phyloP scores from a whole-genome alignment of 2,797 vertebrate species.

The Microctenopoma steveboyesi region DNA sequence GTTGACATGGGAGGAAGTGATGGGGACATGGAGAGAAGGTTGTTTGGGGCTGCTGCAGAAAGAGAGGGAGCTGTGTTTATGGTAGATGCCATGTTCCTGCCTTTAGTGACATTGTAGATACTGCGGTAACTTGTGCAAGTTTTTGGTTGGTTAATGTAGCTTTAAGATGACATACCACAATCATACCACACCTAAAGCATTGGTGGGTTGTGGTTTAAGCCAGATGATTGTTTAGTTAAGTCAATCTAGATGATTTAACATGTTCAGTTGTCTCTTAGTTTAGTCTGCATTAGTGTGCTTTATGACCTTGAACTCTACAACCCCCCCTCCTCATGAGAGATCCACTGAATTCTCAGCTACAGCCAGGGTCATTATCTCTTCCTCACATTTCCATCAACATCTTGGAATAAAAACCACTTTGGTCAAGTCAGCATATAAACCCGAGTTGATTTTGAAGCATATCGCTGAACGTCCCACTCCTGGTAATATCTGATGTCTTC shows the following conservation, averaged over 20 bases:
- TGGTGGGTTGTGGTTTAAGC: conserved; percentile 17
- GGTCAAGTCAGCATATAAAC: conserved; percentile 30
- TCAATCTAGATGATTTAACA: conserved; percentile 30
- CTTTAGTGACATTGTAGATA: conserved; percentile 51
- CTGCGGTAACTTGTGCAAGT: conserved; percentile 53
- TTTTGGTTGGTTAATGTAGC: conserved; percentile 44
- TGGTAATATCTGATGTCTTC: conserved; percentile 46
- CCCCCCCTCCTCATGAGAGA: conserved; percentile 41
- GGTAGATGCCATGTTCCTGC: conserved; percentile 23
- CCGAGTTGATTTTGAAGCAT: conserved; percentile 29
- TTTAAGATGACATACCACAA: conserved; percentile 48
- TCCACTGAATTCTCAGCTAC: conserved; percentile 17
- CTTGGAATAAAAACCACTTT: conserved; percentile 34
- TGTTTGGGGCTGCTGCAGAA: conserved; percentile 31
- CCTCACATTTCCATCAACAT: conserved; percentile 25
- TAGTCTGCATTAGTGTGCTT: conserved; percentile 18
- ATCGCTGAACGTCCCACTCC: conserved; percentile 47
- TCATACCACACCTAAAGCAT: conserved; percentile 50
- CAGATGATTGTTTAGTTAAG: conserved; percentile 2
- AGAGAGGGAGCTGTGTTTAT: conserved; percentile 23
- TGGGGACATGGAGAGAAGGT: neutral
- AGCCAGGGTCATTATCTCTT: conserved; percentile 24
- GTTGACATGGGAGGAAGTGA: conserved; percentile 5
- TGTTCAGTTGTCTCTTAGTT: conserved; percentile 24
- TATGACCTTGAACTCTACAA: conserved; percentile 12